Base-by-base conservation (phyloP, 1,140 invertebrate species). In the Alviniconcha marisindica region DNA sequence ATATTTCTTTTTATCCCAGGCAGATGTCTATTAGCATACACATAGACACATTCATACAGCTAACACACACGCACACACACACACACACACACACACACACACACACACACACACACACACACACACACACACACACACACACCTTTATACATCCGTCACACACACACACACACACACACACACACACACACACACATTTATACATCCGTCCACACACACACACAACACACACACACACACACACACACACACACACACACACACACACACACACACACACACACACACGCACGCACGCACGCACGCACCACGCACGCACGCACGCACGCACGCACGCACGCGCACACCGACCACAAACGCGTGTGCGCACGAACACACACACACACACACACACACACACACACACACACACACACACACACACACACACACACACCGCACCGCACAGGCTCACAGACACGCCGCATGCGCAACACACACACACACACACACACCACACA, bases 31-130 rank as follows among this genome's bases (percentile, higher is more conserved):
- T n/a, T n/a, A n/a, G n/a, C n/a, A n/a, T n/a, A n/a, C n/a, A n/a
- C n/a, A n/a, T n/a, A n/a, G n/a, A n/a, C n/a, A n/a, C n/a, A n/a
- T n/a, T n/a, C n/a, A n/a, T n/a, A n/a, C n/a, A 56, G 54, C 18
- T 1, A 56, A n/a, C n/a, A n/a, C n/a, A n/a, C n/a, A n/a, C n/a
- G n/a, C n/a, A n/a, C n/a, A n/a, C n/a, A n/a, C n/a, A n/a, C n/a
- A n/a, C n/a, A n/a, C n/a, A n/a, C n/a, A n/a, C n/a, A n/a, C n/a
- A n/a, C 18, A 7, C n/a, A 4, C 5, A 28, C 66, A n/a, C 66
- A 69, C 66, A 15, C 66, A 15, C 66, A 15, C 66, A 15, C 66
- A 69, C 66, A 69, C 7, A 28, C 66, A 69, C 66, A 69, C 66
- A 69, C 66, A 18, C n/a, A 36, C 10, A 51, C 36, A 36, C 36